phyloP scores from a whole-genome alignment of 2,113 vertebrate genomes.

The Eubucco bourcierii region DNA sequence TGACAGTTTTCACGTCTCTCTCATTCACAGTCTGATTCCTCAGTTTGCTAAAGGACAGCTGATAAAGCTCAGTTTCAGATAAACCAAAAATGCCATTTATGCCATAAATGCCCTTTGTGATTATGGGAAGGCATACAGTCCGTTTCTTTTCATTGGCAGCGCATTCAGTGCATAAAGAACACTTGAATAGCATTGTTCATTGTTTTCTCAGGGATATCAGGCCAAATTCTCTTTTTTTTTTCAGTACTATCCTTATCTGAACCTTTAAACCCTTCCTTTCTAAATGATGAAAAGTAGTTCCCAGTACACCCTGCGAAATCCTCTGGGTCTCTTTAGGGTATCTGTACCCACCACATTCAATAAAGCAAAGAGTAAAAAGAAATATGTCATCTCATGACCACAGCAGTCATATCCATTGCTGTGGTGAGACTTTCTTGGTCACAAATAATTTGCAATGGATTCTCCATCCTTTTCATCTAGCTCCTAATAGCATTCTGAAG shows the following conservation, averaged over 20 bases:
- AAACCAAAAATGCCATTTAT: constrained; percentile 24
- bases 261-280: constrained; percentile 54
- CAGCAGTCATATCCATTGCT: background rate
- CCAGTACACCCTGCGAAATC: background rate
- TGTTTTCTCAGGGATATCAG: constrained; percentile 34
- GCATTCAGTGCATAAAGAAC: constrained; percentile 54
- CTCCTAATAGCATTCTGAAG: background rate
- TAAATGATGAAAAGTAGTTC: constrained; percentile 14
- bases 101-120: constrained; percentile 36
- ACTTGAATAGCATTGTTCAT: constrained; percentile 36
- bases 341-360: background rate
- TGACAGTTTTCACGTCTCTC: constrained; percentile 28
- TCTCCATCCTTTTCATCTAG: background rate
- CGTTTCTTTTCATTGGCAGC: constrained; percentile 64
- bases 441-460: background rate
- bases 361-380: constrained; percentile 16
- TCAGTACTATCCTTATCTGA: constrained; percentile 63
- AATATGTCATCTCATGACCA: background rate
- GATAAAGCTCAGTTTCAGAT: constrained; percentile 59
- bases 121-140: constrained; percentile 49
- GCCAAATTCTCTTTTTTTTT: constrained; percentile 62
- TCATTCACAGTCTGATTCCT: constrained; percentile 52
- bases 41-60: constrained; percentile 49
- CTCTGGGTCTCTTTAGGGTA: background rate
- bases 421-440: background rate